Conservation (phyloP, 2,888 invertebrate genomes). For the Philaethria dido region DNA sequence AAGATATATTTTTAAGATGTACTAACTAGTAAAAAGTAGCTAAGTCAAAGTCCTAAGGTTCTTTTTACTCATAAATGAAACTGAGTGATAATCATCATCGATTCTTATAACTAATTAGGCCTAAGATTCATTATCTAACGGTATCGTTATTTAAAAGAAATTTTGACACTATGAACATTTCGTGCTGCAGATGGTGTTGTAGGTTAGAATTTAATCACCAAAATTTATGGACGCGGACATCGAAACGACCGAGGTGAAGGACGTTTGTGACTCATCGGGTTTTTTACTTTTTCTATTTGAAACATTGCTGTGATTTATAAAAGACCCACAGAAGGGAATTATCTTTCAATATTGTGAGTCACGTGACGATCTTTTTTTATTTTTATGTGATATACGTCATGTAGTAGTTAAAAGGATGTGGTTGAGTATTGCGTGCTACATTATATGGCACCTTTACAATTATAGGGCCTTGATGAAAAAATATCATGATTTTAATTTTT, state of each 20-base stretch:
- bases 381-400: not conserved
- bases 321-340: not conserved
- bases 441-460: too few relatives aligned
- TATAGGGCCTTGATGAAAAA: too few relatives aligned
- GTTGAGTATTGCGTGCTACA: not conserved
- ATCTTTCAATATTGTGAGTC: not conserved
- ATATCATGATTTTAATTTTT: too few relatives aligned
- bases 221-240: conserved; percentile 71
- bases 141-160: not conserved
- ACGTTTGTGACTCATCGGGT: conserved; percentile 70
- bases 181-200: not conserved
- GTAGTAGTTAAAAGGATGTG: not conserved
- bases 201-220: conserved; percentile 6
- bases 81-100: not conserved
- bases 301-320: conserved; percentile 45
- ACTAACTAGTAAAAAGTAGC: too few relatives aligned
- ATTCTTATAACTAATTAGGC: not conserved
- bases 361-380: not conserved
- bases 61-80: not conserved
- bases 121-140: too few relatives aligned
- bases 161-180: not conserved
- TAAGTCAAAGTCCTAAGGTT: too few relatives aligned
- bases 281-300: conserved; percentile 52
- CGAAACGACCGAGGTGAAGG: conserved; percentile 71
- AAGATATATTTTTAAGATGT: too few relatives aligned